A percentile compares a stretch with the other conserved stretches of the same genome.
Evolutionary conservation across 2,888 invertebrate genomes (phyloP).

Genomic region (Hydrotaea cyrtoneurina): DNA sequence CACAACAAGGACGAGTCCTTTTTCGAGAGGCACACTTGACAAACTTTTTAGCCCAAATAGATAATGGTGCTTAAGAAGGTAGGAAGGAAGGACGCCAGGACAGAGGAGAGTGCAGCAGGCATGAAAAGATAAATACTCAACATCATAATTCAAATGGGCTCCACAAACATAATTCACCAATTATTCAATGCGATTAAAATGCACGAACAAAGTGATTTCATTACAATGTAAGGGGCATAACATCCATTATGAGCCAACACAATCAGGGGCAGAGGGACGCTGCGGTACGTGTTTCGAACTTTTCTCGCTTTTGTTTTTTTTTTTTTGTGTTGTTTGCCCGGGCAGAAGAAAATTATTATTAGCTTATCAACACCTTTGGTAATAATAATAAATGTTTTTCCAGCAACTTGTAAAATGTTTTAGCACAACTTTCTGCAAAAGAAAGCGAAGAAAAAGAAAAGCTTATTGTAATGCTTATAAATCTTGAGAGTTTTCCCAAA

Average conservation of each 20-base stretch:
- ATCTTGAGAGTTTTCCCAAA: constrained; percentile 23
- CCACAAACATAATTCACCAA: constrained; percentile 14
- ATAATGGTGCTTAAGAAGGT: constrained; percentile 2
- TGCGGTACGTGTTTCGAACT: neutral
- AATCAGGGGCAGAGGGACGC: neutral
- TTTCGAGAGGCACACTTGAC: constrained; percentile 2
- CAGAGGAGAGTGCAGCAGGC: neutral
- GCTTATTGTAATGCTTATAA: constrained; percentile 30
- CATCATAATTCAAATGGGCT: neutral
- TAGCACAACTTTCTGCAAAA: constrained; percentile 12
- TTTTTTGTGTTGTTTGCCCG: too few relatives aligned
- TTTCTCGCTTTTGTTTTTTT: neutral
- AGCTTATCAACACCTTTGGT: constrained; percentile 40
- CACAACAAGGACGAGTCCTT: neutral
- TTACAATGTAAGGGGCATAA: neutral
- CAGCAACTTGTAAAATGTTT: constrained; percentile 26
- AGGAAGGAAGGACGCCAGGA: neutral
- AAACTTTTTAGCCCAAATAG: constrained; percentile 23
- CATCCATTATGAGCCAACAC: neutral
- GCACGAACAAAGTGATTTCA: neutral
- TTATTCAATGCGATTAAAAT: constrained; percentile 21
- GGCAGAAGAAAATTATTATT: constrained; percentile 17
- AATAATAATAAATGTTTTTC: constrained; percentile 39
- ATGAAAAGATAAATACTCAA: neutral
- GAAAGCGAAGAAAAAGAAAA: neutral